Evolutionary conservation across 2,797 vertebrate genomes (phyloP).

Genomic region (Arnoldichthys spilopterus): DNA sequence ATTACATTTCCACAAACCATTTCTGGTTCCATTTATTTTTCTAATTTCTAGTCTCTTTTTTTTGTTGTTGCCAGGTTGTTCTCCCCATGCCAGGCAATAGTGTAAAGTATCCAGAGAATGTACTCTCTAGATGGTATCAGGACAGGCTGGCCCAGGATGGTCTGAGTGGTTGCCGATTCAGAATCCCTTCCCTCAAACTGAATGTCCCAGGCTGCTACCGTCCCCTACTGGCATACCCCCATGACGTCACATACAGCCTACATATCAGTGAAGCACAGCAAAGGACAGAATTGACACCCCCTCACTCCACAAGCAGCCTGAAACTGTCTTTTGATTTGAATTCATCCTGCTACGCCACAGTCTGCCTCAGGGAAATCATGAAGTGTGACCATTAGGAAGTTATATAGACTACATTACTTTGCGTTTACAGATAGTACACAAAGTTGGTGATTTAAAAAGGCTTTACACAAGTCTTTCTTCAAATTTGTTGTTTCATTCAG

Average conservation of each 20-base stretch:
- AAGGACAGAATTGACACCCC: background rate
- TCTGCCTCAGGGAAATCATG: constrained; percentile 94
- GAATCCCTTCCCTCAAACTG: constrained; percentile 85
- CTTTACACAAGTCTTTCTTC: background rate
- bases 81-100: constrained; percentile 93
- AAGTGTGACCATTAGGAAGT: constrained; percentile 80
- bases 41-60: background rate
- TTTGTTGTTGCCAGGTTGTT: constrained; percentile 80
- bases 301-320: constrained; percentile 65
- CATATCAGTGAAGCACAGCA: constrained; percentile 52
- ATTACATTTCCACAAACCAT: background rate
- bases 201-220: constrained; percentile 95
- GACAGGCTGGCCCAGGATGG: constrained; percentile 84
- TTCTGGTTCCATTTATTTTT: no score
- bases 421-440: background rate
- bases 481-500: background rate
- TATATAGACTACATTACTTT: background rate
- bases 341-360: constrained; percentile 92
- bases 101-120: constrained; percentile 87
- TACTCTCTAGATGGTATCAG: constrained; percentile 86
- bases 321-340: constrained; percentile 87
- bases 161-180: constrained; percentile 81
- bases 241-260: constrained; percentile 79
- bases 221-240: constrained; percentile 84
- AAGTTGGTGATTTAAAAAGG: no score